These are phyloP conservation scores for Mechanitis messenoides DNA, from an alignment of 2,888 invertebrate genomes.

Conservation along the genomic window DNA sequence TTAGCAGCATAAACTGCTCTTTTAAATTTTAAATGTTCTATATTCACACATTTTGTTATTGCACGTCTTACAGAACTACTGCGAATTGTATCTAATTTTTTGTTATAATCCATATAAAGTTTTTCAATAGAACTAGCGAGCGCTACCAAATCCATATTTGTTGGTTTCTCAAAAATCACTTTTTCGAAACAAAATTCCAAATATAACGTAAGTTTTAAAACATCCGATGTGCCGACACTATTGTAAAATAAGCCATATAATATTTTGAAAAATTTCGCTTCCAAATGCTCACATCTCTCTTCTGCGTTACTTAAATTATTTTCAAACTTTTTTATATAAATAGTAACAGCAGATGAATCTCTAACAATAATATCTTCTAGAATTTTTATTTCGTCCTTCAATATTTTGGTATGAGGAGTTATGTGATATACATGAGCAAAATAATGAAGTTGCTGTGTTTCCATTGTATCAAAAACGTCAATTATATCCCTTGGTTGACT, in stretches of 20 bases:
- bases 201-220: conserved; percentile 75
- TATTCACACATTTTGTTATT: conserved; percentile 68
- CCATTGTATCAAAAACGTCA: conserved; percentile 76
- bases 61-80: conserved; percentile 69
- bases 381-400: conserved; percentile 61
- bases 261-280: conserved; percentile 73
- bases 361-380: conserved; percentile 59
- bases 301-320: conserved; percentile 60
- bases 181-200: conserved; percentile 80
- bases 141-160: conserved; percentile 69
- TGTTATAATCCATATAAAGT: conserved; percentile 68
- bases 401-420: conserved; percentile 67
- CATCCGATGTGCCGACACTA: conserved; percentile 72
- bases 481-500: conserved; percentile 72
- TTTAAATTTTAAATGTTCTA: conserved; percentile 67
- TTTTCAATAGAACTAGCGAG: conserved; percentile 78
- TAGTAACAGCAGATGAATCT: conserved; percentile 44
- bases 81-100: conserved; percentile 75
- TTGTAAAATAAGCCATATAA: conserved; percentile 76
- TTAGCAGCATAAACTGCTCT: conserved; percentile 75
- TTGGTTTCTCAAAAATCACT: conserved; percentile 75
- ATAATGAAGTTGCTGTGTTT: conserved; percentile 79
- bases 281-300: conserved; percentile 65
- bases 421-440: conserved; percentile 78
- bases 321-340: conserved; percentile 49